Percentiles rank a stretch among this genome's conserved stretches.
These are phyloP conservation scores for Mesocentrotus franciscanus DNA, from an alignment of 53 echinoderm and acorn worm species.

Conservation along the genomic window DNA sequence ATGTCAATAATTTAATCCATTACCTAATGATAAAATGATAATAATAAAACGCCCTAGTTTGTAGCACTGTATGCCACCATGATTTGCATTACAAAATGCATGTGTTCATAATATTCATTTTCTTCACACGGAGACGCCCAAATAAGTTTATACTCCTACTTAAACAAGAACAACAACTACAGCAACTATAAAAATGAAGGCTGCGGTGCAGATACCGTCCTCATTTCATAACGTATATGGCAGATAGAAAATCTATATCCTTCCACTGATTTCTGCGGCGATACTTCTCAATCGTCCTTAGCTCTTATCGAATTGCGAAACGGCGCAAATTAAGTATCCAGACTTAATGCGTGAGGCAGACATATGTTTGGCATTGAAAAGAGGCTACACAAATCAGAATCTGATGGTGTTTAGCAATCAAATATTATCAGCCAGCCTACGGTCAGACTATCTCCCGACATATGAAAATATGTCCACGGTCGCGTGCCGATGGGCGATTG, in stretches of 20 bases:
- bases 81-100: too few species aligned
- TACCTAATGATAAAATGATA: too few species aligned
- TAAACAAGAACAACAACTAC: not conserved
- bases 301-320: not conserved
- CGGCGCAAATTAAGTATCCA: not conserved
- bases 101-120: not conserved
- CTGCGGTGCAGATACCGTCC: too few species aligned
- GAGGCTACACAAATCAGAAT: not conserved
- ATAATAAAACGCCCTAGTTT: not conserved
- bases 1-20: not conserved
- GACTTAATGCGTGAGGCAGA: not conserved
- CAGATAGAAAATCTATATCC: too few species aligned
- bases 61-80: not conserved
- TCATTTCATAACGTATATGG: too few species aligned
- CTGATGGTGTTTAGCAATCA: slow-evolving; percentile 8
- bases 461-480: not conserved
- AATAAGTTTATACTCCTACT: too few species aligned
- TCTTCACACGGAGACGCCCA: not conserved
- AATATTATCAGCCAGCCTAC: slow-evolving; percentile 7
- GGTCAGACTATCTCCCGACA: not conserved
- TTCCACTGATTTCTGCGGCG: too few species aligned
- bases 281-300: not conserved
- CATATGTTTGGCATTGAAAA: not conserved
- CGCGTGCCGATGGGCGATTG: slow-evolving; percentile 3
- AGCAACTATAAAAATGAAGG: not conserved